Evolutionary conservation across 2,113 vertebrate species (phyloP).

Genomic region (Holacanthus passer): DNA sequence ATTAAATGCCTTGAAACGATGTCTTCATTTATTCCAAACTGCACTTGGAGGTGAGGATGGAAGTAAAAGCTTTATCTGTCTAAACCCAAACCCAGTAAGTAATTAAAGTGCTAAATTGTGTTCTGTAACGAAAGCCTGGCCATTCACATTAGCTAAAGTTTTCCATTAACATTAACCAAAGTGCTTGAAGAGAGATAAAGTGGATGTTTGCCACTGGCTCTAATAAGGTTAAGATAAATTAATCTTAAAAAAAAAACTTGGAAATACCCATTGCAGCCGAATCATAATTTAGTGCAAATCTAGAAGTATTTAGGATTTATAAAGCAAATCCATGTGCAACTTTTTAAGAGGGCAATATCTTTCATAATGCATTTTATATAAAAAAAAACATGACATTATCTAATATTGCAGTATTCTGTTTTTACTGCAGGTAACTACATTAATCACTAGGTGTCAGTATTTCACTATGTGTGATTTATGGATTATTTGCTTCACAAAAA

Average conservation of each 20-base stretch:
- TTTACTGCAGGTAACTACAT: constrained; percentile 6
- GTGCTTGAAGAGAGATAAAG: neutral
- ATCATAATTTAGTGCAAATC: neutral
- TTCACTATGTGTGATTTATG: constrained; percentile 29
- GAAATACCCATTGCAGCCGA: neutral
- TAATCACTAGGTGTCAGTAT: constrained; percentile 73
- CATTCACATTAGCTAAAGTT: constrained; percentile 1
- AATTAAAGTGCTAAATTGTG: constrained; percentile 12
- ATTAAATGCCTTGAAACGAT: constrained; percentile 7
- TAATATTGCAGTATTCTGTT: constrained; percentile 26
- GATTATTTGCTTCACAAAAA: neutral
- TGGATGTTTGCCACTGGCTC: neutral
- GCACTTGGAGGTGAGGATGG: neutral
- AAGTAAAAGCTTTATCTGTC: constrained; percentile 13
- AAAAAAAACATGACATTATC: constrained; percentile 7
- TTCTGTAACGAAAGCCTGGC: neutral
- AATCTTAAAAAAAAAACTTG: neutral
- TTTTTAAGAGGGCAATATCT: neutral
- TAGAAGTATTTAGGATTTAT: neutral
- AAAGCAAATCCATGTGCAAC: neutral
- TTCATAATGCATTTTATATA: constrained; percentile 19
- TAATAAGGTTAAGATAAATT: constrained; percentile 17
- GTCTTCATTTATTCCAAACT: neutral
- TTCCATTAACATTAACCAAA: neutral
- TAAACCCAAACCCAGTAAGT: neutral